Evolutionary conservation across 2,888 invertebrate species (phyloP).

Genomic region (Dryomyza anilis): DNA sequence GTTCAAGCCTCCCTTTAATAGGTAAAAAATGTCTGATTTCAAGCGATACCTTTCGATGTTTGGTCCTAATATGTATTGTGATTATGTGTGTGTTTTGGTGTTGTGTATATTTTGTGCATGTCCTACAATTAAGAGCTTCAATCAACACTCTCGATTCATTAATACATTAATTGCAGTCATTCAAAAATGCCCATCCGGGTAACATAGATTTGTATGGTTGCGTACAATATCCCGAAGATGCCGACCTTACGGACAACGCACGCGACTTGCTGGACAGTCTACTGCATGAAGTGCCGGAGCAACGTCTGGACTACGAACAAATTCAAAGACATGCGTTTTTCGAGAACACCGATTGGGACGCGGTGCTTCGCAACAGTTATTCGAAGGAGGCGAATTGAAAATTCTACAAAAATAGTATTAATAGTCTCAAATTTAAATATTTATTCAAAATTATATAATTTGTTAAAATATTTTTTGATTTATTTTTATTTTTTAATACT

Average conservation of each 20-base stretch:
- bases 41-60: too few species aligned
- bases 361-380: slow-evolving; percentile 42
- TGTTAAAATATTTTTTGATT: neutral
- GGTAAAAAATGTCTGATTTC: too few species aligned
- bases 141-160: too few species aligned
- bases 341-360: slow-evolving; percentile 53
- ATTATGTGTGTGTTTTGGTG: too few species aligned
- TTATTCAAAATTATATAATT: neutral
- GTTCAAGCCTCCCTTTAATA: too few species aligned
- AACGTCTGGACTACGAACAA: slow-evolving; percentile 52
- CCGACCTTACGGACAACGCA: slow-evolving; percentile 51
- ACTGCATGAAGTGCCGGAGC: slow-evolving; percentile 48
- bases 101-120: too few species aligned
- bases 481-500: neutral
- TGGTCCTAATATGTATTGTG: too few species aligned
- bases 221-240: slow-evolving; percentile 55
- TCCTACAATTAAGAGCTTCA: too few species aligned
- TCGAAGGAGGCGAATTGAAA: neutral
- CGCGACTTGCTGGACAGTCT: slow-evolving; percentile 54
- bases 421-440: neutral
- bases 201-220: slow-evolving; percentile 55
- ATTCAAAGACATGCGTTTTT: slow-evolving; percentile 56
- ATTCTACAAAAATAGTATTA: neutral
- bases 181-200: slow-evolving; percentile 56
- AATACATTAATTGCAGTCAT: slow-evolving; percentile 54